These are phyloP conservation scores for Columba guinea DNA, from an alignment of 2,797 vertebrate genomes.

Conservation along the genomic window DNA sequence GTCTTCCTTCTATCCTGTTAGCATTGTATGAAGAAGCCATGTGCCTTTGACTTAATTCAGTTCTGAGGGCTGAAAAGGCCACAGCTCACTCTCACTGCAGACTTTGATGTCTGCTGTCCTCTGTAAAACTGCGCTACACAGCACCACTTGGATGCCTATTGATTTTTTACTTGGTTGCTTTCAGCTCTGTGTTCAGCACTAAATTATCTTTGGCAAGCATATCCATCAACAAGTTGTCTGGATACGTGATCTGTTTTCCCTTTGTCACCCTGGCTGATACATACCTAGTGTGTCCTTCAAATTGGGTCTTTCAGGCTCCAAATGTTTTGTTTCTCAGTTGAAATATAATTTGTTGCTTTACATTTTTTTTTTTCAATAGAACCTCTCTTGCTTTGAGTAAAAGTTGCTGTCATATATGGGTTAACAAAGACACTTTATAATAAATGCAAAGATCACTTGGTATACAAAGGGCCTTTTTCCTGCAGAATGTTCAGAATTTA, in stretches of 20 bases:
- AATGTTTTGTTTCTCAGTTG: background rate
- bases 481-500: background rate
- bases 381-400: background rate
- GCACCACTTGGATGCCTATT: conserved; percentile 44
- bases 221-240: conserved; percentile 63
- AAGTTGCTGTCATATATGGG: background rate
- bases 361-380: background rate
- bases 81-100: conserved; percentile 50
- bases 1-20: conserved; percentile 68
- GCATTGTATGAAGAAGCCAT: conserved; percentile 65
- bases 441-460: background rate
- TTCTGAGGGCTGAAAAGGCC: conserved; percentile 44
- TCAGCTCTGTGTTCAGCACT: conserved; percentile 33
- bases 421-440: background rate
- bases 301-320: background rate
- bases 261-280: background rate
- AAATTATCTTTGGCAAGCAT: conserved; percentile 70
- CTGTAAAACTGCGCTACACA: conserved; percentile 22
- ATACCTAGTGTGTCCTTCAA: background rate
- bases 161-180: conserved; percentile 59
- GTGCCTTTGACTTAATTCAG: conserved; percentile 53
- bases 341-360: background rate
- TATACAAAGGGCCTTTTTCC: background rate
- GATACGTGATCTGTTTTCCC: background rate
- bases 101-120: conserved; percentile 64